Percentiles rank a stretch among this genome's conserved stretches.
phyloP scores from a whole-genome alignment of 1,140 invertebrate species.

The Triops longicaudatus region DNA sequence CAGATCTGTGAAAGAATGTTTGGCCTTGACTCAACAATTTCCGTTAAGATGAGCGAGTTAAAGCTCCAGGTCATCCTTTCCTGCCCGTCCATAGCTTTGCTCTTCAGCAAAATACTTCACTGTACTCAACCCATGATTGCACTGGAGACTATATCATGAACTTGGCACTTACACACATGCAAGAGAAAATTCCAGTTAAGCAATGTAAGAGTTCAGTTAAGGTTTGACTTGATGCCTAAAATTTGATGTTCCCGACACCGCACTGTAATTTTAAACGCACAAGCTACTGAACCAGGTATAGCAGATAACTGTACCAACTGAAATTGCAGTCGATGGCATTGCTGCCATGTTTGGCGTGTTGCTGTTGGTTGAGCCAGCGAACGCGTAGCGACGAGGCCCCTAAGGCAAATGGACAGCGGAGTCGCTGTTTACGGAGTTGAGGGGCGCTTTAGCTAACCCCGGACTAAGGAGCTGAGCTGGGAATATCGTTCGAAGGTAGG shows the following conservation, averaged over 20 bases:
- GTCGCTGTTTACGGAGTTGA: not conserved
- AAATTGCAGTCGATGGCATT: not conserved
- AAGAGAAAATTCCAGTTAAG: not conserved
- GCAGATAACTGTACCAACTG: not conserved
- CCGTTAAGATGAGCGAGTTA: not conserved
- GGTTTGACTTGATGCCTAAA: too few relatives aligned
- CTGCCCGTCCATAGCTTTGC: not conserved
- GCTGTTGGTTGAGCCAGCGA: not conserved
- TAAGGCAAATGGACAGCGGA: not conserved
- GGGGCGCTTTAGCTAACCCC: not conserved
- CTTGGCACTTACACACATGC: not conserved
- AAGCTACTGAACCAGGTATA: too few relatives aligned
- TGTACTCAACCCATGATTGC: not conserved
- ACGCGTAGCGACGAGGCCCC: not conserved
- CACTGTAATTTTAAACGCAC: too few relatives aligned
- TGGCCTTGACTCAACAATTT: slow-evolving; percentile 7
- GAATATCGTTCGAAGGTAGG: too few relatives aligned
- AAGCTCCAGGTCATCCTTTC: slow-evolving; percentile 5
- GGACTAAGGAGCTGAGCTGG: too few relatives aligned
- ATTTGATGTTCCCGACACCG: too few relatives aligned
- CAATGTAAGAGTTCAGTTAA: too few relatives aligned
- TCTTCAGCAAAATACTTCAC: not conserved
- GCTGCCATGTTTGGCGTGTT: slow-evolving; percentile 1
- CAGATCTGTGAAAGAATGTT: not conserved
- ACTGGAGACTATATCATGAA: not conserved